Conservation (phyloP, 2,888 invertebrate species). For the Catocala nupta region DNA sequence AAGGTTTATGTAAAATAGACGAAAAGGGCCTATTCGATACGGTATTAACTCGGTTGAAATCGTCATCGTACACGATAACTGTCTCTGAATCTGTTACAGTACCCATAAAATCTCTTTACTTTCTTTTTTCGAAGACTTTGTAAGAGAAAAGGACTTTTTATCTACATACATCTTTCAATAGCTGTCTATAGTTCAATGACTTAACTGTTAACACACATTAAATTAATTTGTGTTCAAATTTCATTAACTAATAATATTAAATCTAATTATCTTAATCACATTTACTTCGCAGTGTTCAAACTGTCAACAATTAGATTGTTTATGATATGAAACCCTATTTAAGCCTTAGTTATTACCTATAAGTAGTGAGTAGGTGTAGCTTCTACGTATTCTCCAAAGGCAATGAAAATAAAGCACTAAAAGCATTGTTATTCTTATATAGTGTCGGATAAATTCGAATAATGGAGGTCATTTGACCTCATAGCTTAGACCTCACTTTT, state of each 20-base stretch:
- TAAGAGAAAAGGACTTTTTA: background rate
- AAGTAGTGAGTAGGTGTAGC: too few relatives aligned
- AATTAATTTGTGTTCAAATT: background rate
- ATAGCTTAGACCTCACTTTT: too few relatives aligned
- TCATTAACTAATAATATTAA: conserved; percentile 4
- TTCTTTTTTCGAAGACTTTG: conserved; percentile 3
- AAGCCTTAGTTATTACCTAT: too few relatives aligned
- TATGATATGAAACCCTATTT: too few relatives aligned
- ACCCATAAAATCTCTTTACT: conserved; percentile 15
- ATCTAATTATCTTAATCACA: conserved; percentile 1
- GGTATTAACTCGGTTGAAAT: conserved; percentile 19
- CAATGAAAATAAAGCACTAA: too few relatives aligned
- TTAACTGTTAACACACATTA: too few relatives aligned
- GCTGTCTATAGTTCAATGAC: too few relatives aligned
- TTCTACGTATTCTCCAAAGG: too few relatives aligned
- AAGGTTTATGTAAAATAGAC: conserved; percentile 24
- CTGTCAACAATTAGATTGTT: too few relatives aligned
- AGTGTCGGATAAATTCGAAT: too few relatives aligned
- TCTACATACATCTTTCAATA: background rate
- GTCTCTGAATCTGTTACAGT: conserved; percentile 17
- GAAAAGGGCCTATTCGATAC: conserved; percentile 16
- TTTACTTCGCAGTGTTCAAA: background rate
- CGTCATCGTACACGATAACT: conserved; percentile 20
- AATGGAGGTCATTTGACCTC: too few relatives aligned
- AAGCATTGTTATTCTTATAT: too few relatives aligned